Conservation (phyloP, 2,113 vertebrate species). For the Arizona elegans region DNA sequence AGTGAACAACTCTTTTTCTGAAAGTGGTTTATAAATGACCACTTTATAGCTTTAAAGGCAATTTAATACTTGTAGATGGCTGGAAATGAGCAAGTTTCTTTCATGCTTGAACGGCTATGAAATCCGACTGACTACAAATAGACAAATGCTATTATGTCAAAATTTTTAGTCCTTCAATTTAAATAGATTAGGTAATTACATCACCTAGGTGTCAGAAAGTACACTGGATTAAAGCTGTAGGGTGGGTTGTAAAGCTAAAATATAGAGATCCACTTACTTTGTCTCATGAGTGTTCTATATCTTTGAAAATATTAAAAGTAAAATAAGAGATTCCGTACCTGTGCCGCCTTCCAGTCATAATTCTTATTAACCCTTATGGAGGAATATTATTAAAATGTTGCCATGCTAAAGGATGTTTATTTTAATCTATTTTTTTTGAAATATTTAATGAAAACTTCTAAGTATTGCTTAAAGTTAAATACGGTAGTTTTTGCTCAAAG, state of each 20-base stretch:
- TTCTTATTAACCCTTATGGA: background rate
- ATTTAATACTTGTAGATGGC: background rate
- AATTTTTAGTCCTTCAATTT: background rate
- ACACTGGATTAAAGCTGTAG: background rate
- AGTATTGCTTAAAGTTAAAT: background rate
- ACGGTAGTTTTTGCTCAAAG: background rate
- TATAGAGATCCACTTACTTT: background rate
- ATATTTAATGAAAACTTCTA: background rate
- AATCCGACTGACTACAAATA: background rate
- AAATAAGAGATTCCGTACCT: background rate
- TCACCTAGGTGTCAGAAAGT: background rate
- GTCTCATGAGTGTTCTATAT: background rate
- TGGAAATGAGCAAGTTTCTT: background rate
- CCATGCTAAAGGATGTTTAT: background rate
- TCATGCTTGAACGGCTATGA: background rate
- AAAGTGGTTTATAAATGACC: background rate
- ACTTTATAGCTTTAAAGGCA: background rate
- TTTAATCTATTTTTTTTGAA: background rate
- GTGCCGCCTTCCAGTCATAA: background rate
- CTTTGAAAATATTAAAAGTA: background rate
- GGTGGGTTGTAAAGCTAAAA: background rate
- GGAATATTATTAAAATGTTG: background rate
- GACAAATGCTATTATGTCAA: background rate
- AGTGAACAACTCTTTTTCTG: background rate
- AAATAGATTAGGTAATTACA: background rate